A percentile compares a stretch with the other conserved stretches of the same genome.
phyloP scores from a whole-genome alignment of 1,140 invertebrate genomes.

The Antheraea pernyi region DNA sequence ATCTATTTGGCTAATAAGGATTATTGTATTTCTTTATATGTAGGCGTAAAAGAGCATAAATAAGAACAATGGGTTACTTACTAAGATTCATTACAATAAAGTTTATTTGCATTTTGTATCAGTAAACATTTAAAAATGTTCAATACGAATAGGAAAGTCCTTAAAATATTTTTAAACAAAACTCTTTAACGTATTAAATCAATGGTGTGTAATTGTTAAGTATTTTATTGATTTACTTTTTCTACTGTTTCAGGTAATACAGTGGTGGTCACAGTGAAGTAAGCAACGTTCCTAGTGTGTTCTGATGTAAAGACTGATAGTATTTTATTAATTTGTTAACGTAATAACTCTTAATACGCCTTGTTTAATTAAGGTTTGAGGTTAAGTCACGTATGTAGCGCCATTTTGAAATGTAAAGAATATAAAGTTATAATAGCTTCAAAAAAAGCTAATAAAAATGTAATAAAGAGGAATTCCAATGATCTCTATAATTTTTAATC shows the following conservation, averaged over 20 bases:
- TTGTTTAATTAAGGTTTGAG: neutral
- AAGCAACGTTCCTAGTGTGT: conserved; percentile 39
- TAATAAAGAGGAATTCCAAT: conserved; percentile 3
- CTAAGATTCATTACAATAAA: no score
- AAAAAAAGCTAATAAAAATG: neutral
- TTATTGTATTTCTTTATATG: no score
- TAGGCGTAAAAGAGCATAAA: no score
- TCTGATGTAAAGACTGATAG: conserved; percentile 67
- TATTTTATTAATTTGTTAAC: conserved; percentile 44
- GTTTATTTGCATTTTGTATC: no score
- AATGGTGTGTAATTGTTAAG: no score
- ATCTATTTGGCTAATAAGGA: no score
- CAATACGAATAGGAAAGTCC: no score
- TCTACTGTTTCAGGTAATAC: conserved; percentile 44
- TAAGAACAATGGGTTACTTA: no score
- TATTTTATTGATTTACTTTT: neutral
- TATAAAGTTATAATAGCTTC: neutral
- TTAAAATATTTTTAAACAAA: no score
- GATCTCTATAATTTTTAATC: conserved; percentile 7
- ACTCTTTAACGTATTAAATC: no score
- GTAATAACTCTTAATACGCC: neutral
- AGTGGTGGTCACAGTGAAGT: conserved; percentile 27
- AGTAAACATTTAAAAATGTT: no score
- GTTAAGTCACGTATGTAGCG: neutral
- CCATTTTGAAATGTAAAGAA: neutral